Evolutionary conservation across 2,888 invertebrate genomes (phyloP).

Genomic region (Drosophila mimetica): DNA sequence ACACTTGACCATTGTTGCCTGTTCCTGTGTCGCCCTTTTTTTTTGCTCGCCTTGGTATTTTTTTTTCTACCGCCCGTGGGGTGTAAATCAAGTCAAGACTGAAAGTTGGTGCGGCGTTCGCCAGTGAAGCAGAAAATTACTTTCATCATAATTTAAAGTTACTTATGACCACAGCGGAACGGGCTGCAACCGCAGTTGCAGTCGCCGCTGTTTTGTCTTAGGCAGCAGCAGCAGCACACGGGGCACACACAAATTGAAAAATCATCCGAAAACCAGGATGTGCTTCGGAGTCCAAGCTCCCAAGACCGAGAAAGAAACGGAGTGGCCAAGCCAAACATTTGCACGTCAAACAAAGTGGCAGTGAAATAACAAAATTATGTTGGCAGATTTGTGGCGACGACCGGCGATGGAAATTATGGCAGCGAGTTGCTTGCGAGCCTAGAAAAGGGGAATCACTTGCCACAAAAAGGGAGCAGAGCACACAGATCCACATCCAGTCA

Average conservation of each 20-base stretch:
- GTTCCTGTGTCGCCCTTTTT: background rate
- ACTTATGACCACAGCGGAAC: conserved; percentile 67
- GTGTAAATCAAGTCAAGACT: conserved; percentile 65
- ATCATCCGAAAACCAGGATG: conserved; percentile 72
- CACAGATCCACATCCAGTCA: too few relatives aligned
- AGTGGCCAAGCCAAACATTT: conserved; percentile 72
- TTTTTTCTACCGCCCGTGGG: background rate
- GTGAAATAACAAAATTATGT: conserved; percentile 80
- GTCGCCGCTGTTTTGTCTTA: conserved; percentile 54
- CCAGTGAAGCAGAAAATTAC: conserved; percentile 83
- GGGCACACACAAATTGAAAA: conserved; percentile 74
- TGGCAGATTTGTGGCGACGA: conserved; percentile 77
- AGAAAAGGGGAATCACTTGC: conserved; percentile 29
- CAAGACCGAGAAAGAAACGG: background rate
- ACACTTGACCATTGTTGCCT: conserved; percentile 59
- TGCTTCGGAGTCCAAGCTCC: conserved; percentile 4
- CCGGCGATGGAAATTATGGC: conserved; percentile 68
- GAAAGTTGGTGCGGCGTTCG: conserved; percentile 58
- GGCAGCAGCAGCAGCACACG: conserved; percentile 38
- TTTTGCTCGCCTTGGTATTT: too few relatives aligned
- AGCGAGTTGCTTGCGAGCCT: background rate
- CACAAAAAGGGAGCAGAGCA: conserved; percentile 14
- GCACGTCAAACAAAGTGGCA: conserved; percentile 80
- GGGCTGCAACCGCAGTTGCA: conserved; percentile 49
- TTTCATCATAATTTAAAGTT: conserved; percentile 82